These are phyloP conservation scores for Zapornia atra DNA, from an alignment of 2,113 vertebrate species.

Conservation along the genomic window DNA sequence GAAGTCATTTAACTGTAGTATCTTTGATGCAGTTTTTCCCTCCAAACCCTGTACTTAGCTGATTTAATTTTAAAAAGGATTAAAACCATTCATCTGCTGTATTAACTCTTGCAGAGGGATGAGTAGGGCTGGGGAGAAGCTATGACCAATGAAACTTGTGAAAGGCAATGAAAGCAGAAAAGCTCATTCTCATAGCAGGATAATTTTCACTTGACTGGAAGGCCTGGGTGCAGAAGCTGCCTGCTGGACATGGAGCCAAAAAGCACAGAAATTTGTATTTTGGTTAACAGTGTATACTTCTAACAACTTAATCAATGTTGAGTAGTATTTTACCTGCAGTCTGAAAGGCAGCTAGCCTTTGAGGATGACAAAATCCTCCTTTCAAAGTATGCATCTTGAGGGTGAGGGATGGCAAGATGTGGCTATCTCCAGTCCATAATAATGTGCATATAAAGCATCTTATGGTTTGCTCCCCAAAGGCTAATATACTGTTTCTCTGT, in stretches of 20 bases:
- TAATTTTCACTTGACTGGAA: constrained; percentile 3
- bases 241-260: neutral
- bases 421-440: neutral
- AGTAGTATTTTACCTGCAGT: neutral
- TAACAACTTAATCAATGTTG: neutral
- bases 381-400: neutral
- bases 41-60: neutral
- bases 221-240: neutral
- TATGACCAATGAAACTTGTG: neutral
- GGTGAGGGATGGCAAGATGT: neutral
- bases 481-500: neutral
- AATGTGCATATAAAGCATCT: neutral
- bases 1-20: neutral
- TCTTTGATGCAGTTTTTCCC: neutral
- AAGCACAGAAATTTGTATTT: neutral
- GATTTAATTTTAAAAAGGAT: neutral
- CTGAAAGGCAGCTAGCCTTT: neutral
- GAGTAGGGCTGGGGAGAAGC: neutral
- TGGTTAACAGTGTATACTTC: neutral
- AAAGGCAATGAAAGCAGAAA: neutral
- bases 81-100: neutral
- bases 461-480: neutral
- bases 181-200: neutral
- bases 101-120: neutral
- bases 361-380: neutral